These are phyloP conservation scores for Prosopocoilus inquinatus DNA, from an alignment of 2,888 invertebrate genomes.

Conservation along the genomic window DNA sequence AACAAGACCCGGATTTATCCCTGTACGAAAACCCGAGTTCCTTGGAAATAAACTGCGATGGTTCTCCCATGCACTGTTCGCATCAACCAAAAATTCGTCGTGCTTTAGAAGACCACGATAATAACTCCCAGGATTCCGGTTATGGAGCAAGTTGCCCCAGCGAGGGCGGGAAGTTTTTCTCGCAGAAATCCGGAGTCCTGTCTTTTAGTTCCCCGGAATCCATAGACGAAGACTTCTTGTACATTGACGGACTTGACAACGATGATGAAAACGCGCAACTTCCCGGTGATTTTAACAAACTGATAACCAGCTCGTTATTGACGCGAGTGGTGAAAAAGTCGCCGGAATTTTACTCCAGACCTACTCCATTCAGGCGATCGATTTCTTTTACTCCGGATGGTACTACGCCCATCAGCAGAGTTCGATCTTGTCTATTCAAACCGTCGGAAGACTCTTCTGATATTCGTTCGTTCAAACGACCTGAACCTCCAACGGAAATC, in stretches of 20 bases:
- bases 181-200: slow-evolving; percentile 36
- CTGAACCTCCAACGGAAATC: slow-evolving; percentile 60
- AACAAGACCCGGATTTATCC: slow-evolving; percentile 44
- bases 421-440: slow-evolving; percentile 54
- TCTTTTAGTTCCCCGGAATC: slow-evolving; percentile 58
- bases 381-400: slow-evolving; percentile 53
- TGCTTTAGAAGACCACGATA: slow-evolving; percentile 55
- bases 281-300: slow-evolving; percentile 58
- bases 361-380: slow-evolving; percentile 53
- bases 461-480: slow-evolving; percentile 59
- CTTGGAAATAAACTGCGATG: slow-evolving; percentile 30
- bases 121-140: slow-evolving; percentile 61
- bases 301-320: slow-evolving; percentile 57
- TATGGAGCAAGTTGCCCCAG: slow-evolving; percentile 50
- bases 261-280: slow-evolving; percentile 52
- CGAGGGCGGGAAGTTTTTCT: slow-evolving; percentile 36
- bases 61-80: slow-evolving; percentile 36
- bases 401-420: slow-evolving; percentile 46
- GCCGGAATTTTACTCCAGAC: slow-evolving; percentile 25
- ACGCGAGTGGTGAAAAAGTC: slow-evolving; percentile 35
- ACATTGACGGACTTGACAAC: slow-evolving; percentile 60
- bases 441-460: slow-evolving; percentile 39
- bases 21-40: slow-evolving; percentile 40
- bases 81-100: slow-evolving; percentile 38
- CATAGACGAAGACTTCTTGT: slow-evolving; percentile 65